These are phyloP conservation scores for Cairina moschata DNA, from an alignment of 2,113 vertebrate genomes.

Conservation along the genomic window DNA sequence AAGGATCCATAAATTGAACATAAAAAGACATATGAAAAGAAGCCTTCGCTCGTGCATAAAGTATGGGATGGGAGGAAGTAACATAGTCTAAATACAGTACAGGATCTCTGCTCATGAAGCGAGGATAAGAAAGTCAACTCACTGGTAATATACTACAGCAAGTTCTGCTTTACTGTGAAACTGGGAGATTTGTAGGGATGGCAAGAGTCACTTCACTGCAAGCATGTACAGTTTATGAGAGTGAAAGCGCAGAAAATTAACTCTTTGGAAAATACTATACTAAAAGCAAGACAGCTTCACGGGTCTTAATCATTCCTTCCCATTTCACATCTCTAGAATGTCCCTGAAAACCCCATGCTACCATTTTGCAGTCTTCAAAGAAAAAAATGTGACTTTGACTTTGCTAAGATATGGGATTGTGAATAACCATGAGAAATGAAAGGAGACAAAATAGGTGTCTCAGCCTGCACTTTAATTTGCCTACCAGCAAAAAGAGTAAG, in stretches of 20 bases:
- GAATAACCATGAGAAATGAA: not conserved
- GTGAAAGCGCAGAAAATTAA: not conserved
- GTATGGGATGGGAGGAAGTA: not conserved
- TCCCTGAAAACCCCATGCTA: not conserved
- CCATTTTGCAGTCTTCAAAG: not conserved
- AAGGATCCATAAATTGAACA: not conserved
- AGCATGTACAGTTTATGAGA: not conserved
- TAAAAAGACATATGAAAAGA: not conserved
- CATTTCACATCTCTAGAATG: not conserved
- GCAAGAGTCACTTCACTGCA: not conserved
- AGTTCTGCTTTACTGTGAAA: not conserved
- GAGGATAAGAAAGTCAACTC: not conserved
- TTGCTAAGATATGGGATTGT: not conserved
- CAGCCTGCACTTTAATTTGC: not conserved
- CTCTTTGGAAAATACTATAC: not conserved
- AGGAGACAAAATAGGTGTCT: not conserved
- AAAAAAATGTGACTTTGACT: not conserved
- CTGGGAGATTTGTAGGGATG: not conserved
- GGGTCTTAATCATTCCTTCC: not conserved
- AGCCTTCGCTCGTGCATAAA: not conserved
- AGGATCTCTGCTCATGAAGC: not conserved
- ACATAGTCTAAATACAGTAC: not conserved
- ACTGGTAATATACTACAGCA: not conserved
- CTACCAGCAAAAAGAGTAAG: not conserved
- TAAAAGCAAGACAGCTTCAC: not conserved